Conservation (phyloP, 2,797 vertebrate species). For the Cyprinella venusta region DNA sequence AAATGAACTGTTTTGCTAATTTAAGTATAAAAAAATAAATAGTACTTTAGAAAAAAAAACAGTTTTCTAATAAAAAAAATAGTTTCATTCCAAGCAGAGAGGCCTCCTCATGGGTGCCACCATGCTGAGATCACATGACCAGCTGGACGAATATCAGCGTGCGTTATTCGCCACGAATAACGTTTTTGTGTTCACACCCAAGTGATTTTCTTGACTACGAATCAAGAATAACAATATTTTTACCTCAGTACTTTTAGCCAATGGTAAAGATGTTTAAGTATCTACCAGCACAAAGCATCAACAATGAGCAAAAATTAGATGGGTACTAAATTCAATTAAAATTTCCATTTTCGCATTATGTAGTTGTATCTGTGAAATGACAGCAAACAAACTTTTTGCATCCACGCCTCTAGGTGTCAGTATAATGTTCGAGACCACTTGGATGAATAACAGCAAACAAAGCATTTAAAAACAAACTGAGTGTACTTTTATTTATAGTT, state of each 20-base stretch:
- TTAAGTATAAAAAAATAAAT: neutral
- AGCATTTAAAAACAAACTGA: neutral
- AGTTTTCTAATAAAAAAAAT: neutral
- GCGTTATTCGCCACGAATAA: too few relatives aligned
- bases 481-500: slow-evolving; percentile 19
- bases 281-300: neutral
- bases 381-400: neutral
- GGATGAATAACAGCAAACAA: neutral
- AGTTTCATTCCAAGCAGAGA: too few relatives aligned
- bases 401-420: neutral
- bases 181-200: too few relatives aligned
- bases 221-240: neutral
- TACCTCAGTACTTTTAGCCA: neutral
- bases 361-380: neutral
- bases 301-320: neutral
- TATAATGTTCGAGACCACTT: neutral
- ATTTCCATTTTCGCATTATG: neutral
- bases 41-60: neutral
- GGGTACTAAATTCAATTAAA: neutral
- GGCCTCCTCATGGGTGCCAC: neutral
- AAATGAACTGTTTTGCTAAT: neutral
- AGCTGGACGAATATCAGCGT: too few relatives aligned
- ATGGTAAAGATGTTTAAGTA: neutral
- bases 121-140: neutral
- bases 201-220: too few relatives aligned